Evolutionary conservation across 2,888 invertebrate genomes (phyloP), one percentile per base, ranked within the genome.

Genomic region (Stratiomys singularior): DNA sequence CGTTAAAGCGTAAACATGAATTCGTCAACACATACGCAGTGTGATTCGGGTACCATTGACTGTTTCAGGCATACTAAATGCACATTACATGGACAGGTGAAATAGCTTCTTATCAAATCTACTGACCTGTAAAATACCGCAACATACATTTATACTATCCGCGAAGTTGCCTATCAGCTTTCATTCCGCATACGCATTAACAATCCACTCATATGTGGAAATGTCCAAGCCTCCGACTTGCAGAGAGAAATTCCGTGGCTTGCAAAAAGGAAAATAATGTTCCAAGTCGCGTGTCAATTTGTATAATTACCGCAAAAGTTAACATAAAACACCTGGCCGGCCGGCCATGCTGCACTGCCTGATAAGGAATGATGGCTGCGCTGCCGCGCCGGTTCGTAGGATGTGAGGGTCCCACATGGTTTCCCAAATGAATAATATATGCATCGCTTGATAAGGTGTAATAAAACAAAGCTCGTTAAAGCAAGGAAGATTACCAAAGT

Each of bases 271-370:
- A 25, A 47, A 71, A 71, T 71, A 71, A 47, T 71, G 52, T 52
- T 25, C 71, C 76, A 76, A 78, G 78, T 78, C 79, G 79, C 79
- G 79, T 79, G 79, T 79, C 79, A 79, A 69, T 76, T 77, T 77
- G 58, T 76, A 76, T 79, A 77, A 77, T 79, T 76, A 77, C 76
- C 47, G 66, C 77, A 56, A 72, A 79, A 77, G 77, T 72, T 30
- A 67, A 60, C 77, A 69, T 52, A 64, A 56, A 56, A 76, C 78
- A 78, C 74, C 78, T 77, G 78, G 72, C 72, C 56, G 78, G 72
- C 72, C 56, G 77, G 67, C 67, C 15, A 30, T 64, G 27, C 60
- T 25, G 23, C 58, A 30, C 37, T 37, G 5, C 46, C 23, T 74
- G 74, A 74, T 74, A 74, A 74, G 60, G 46, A 74, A 23, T 60